A percentile compares a stretch with the other conserved stretches of the same genome.
Evolutionary conservation across 2,113 vertebrate genomes (phyloP).

Genomic region (Falcunculus frontatus): DNA sequence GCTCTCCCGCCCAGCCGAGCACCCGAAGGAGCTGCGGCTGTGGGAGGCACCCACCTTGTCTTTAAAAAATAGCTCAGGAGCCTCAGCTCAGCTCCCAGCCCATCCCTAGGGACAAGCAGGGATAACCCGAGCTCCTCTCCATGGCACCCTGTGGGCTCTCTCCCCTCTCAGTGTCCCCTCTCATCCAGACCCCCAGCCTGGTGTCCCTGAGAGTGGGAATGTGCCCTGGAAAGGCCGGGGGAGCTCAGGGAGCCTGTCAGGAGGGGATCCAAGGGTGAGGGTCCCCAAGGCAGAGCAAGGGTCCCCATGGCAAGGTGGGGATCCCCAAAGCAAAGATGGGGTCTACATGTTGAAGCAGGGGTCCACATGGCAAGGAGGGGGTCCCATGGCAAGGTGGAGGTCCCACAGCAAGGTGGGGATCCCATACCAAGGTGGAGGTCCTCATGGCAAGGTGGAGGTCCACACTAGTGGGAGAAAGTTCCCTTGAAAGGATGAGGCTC

Average conservation of each 20-base stretch:
- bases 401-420: fast-evolving
- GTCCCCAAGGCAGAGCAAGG: background rate
- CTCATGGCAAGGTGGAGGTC: fast-evolving
- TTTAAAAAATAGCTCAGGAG: background rate
- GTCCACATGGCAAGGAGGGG: no score
- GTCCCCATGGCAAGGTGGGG: background rate
- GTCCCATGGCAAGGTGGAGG: background rate
- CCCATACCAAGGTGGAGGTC: fast-evolving
- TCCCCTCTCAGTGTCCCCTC: fast-evolving
- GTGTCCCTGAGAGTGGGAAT: fast-evolving
- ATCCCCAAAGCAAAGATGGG: background rate
- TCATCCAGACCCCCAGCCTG: background rate
- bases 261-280: fast-evolving
- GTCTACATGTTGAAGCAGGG: fast-evolving
- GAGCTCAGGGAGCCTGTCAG: background rate
- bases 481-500: background rate
- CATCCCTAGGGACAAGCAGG: fast-evolving
- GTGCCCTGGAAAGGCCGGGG: background rate
- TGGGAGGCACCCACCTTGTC: background rate
- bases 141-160: fast-evolving
- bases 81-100: background rate
- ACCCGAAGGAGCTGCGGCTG: background rate
- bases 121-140: background rate
- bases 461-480: background rate
- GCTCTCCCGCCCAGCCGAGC: background rate